Conservation (phyloP, 1,140 invertebrate species). For the Panonychus citri region DNA sequence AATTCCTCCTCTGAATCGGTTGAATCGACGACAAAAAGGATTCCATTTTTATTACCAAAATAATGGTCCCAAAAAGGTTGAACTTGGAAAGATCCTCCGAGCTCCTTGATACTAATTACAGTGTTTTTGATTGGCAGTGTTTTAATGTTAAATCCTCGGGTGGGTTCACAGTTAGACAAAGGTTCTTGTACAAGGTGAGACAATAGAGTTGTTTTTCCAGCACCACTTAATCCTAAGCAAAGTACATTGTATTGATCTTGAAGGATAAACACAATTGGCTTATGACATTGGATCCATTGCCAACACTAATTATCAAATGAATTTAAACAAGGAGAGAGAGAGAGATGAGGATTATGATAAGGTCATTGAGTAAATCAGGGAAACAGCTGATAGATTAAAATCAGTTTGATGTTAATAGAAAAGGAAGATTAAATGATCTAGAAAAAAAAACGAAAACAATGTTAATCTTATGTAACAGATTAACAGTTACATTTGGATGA, state of each 20-base stretch:
- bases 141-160: constrained; percentile 20
- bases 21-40: constrained; percentile 14
- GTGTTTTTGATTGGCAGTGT: constrained; percentile 16
- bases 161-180: constrained; percentile 20
- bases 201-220: constrained; percentile 18
- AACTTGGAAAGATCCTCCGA: constrained; percentile 15
- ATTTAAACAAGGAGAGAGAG: not conserved
- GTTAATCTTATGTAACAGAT: too few relatives aligned
- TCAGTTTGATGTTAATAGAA: not conserved
- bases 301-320: constrained; percentile 12
- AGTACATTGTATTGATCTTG: constrained; percentile 17
- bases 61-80: constrained; percentile 16
- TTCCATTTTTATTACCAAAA: constrained; percentile 14
- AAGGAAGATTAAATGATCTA: not conserved
- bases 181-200: constrained; percentile 22
- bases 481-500: not conserved
- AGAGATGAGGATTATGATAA: not conserved
- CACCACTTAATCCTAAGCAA: constrained; percentile 22
- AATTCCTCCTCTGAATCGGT: constrained; percentile 8
- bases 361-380: too few relatives aligned
- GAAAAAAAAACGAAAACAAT: not conserved
- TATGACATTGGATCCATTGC: constrained; percentile 16
- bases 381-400: not conserved
- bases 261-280: constrained; percentile 10
- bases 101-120: constrained; percentile 25